Percentiles rank a stretch among this genome's conserved stretches.
phyloP scores from a whole-genome alignment of 2,888 invertebrate species.

The Odontomyia ornata region DNA sequence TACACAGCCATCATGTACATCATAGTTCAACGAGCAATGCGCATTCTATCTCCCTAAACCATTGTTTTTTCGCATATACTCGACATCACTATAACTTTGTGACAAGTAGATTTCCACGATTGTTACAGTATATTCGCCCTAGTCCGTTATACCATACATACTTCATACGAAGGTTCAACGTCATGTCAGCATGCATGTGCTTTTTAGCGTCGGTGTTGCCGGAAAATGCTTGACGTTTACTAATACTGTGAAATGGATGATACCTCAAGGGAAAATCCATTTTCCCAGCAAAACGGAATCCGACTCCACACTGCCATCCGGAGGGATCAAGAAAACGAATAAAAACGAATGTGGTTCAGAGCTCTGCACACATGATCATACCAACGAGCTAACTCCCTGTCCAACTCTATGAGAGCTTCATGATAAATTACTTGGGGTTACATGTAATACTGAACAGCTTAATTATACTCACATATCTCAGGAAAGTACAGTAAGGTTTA shows the following conservation, averaged over 20 bases:
- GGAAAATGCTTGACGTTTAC: constrained; percentile 43
- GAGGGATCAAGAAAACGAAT: background rate
- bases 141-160: background rate
- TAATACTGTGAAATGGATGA: constrained; percentile 11
- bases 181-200: constrained; percentile 13
- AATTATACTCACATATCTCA: constrained; percentile 42
- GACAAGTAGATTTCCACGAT: background rate
- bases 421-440: background rate
- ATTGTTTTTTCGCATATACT: background rate
- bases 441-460: background rate
- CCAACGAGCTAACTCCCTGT: background rate
- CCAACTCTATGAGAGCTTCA: constrained; percentile 1
- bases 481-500: constrained; percentile 18
- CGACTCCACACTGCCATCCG: background rate
- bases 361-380: background rate
- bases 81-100: too few species aligned
- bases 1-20: too few species aligned
- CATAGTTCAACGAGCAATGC: too few species aligned
- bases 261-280: constrained; percentile 4
- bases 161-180: background rate
- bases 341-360: background rate
- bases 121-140: constrained; percentile 18
- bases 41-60: too few species aligned
- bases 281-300: background rate
- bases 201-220: constrained; percentile 41